phyloP scores from a whole-genome alignment of 2,113 vertebrate genomes.

The Mandrillus leucophaeus region DNA sequence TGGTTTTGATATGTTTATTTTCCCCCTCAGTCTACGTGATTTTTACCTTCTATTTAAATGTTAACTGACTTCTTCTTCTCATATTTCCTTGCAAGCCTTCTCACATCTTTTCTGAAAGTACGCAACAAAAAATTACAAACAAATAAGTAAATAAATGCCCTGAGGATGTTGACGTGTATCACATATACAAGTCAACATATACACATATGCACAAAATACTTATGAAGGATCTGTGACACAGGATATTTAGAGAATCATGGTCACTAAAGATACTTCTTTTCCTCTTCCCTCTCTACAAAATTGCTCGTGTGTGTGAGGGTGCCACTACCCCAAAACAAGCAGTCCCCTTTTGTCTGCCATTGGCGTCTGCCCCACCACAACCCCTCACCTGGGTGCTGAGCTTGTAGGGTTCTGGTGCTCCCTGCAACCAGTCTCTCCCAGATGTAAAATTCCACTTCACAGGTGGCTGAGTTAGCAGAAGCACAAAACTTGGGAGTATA shows the following conservation, averaged over 20 bases:
- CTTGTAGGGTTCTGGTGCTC: background rate
- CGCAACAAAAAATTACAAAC: background rate
- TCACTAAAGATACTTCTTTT: background rate
- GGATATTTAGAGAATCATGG: background rate
- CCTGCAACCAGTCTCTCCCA: background rate
- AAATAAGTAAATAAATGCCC: background rate
- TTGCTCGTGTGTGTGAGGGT: background rate
- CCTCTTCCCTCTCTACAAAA: background rate
- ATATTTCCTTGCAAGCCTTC: background rate
- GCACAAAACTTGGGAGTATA: background rate
- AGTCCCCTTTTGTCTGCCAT: background rate
- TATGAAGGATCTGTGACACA: background rate
- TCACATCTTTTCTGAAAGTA: slow-evolving; percentile 4
- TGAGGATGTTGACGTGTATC: background rate
- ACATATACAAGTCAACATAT: background rate
- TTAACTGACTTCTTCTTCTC: background rate
- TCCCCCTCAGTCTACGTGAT: background rate
- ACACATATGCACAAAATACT: background rate
- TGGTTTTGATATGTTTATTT: background rate
- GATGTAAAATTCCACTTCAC: background rate
- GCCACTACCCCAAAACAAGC: background rate
- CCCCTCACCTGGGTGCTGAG: background rate
- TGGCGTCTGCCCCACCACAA: background rate
- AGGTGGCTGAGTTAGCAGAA: background rate
- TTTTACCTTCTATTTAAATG: slow-evolving; percentile 17